A percentile compares a stretch with the other conserved stretches of the same genome.
phyloP scores from a whole-genome alignment of 2,113 vertebrate species.

The Dendropsophus ebraccatus region DNA sequence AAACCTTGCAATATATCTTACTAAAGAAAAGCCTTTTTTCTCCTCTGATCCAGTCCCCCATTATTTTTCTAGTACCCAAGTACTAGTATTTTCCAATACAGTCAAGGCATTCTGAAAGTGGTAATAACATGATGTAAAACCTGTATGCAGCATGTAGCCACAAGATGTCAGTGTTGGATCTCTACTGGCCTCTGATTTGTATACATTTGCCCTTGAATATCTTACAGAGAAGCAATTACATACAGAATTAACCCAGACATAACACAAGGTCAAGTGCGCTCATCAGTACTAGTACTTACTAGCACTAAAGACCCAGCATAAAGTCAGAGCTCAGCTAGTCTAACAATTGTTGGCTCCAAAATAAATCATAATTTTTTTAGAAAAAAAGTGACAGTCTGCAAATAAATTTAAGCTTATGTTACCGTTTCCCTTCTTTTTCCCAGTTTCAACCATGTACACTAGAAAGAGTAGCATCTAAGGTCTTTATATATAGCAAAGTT shows the following conservation, averaged over 20 bases:
- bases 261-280: conserved; percentile 17
- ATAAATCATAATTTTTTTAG: not conserved
- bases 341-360: not conserved
- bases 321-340: not conserved
- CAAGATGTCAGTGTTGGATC: conserved; percentile 51
- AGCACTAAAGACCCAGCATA: not conserved
- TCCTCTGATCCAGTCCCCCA: too few species aligned
- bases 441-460: not conserved
- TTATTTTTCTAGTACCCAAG: too few species aligned
- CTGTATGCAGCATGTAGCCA: conserved; percentile 1
- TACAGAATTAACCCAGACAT: conserved; percentile 27
- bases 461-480: not conserved
- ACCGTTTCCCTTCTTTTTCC: too few species aligned
- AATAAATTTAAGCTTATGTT: too few species aligned
- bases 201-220: not conserved
- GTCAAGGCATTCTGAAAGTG: too few species aligned
- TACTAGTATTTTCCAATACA: too few species aligned
- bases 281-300: conserved; percentile 27
- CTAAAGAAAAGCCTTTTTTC: too few species aligned
- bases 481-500: not conserved
- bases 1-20: too few species aligned
- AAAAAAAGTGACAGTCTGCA: too few species aligned
- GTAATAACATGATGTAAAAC: too few species aligned
- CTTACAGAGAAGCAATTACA: conserved; percentile 31
- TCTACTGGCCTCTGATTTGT: not conserved